Evolutionary conservation across 2,888 invertebrate species (phyloP), one percentile per base, ranked within the genome.

Genomic region (Eupithecia insigniata): DNA sequence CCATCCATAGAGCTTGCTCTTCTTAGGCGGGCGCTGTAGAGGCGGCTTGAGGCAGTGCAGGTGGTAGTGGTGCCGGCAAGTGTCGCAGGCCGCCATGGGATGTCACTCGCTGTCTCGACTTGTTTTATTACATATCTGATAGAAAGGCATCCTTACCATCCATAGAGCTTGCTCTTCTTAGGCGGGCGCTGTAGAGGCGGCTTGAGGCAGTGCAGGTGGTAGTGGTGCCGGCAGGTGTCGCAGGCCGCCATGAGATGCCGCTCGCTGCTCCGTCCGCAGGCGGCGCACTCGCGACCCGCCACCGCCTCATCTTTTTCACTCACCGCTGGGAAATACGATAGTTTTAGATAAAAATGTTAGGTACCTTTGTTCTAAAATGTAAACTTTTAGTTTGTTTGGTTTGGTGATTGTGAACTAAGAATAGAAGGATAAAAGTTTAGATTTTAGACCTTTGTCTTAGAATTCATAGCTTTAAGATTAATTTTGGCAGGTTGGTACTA

Each of bases 1-100:
- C 99, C 99, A 99, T 79, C 98, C 99, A 92, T 98, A 98, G 0
- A 97, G 95, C 91, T 98, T 98, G 70, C 98, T 98, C 93, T 99
- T 99, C 93, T 99, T 99, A 0, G 99, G 99, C 95, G 99, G 97
- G 46, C 99, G 96, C n/a, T 97, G 97, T 67, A 99, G 94, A 7
- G 99, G 99, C 68, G 99, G 99, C 89, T 98, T 98, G 76, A 99
- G 95, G 89, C 99, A 99, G 78, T 97, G 97, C 80, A 99, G 94
- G 92, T 99, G 99, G 93, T 99, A 99, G 92, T 97, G 97, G 73
- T 97, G 95, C 82, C 96, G 96, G 87, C 99, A 99, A 2, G 98
- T 98, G 91, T 99, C 99, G 92, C 99, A 99, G 85, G 98, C 97
- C 18, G 98, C 98, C 87, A 99, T 95, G 76, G 98, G 95, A 91